Evolutionary conservation across 2,113 vertebrate genomes (phyloP), one percentile per base, ranked within the genome.

Genomic region (Lampris incognitus): DNA sequence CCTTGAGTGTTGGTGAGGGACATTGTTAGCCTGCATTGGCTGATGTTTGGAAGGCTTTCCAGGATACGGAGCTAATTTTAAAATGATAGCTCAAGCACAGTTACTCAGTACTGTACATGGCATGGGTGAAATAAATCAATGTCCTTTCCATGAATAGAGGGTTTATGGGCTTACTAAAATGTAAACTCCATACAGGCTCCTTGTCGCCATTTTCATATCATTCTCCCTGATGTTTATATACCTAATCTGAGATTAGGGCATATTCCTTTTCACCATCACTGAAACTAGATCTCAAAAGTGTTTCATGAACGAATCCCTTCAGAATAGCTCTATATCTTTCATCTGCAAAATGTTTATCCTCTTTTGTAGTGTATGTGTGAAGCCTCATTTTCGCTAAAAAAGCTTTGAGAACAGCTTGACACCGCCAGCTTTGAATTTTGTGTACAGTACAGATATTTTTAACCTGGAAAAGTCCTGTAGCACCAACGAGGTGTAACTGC

Each of bases 361-460:
- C 44, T 2, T 46, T 46, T 46, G 24, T 24, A 24, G 24, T 24
- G 24, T 24, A 24, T 24, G 24, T 24, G 40, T 42, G 3, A 36
- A 4, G 24, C 24, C 46, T 24, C 13, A 65, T n/a, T 65, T 44
- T 3, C 0, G 7, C 42, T 36, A 6, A 66, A 63, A 66, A 49
- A 64, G 37, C 11, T 56, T 46, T 80, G 55, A 72, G 24, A 9
- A 66, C 36, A 63, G 9, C n/a, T 54, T 58, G 5, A 59, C 42
- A n/a, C 44, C 11, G 5, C 9, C 10, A 69, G 55, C 44, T 69
- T 57, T 62, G 1, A 66, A 52, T 49, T 63, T 37, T 0, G 3
- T 0, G 48, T 59, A 38, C 2, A 68, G 50, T 39, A 61, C 40
- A 44, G 63, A 62, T 82, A 78, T 85, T 78, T 84, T 86, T 60